Evolutionary conservation across 2,113 vertebrate species (phyloP).

Genomic region (Caranx ignobilis): DNA sequence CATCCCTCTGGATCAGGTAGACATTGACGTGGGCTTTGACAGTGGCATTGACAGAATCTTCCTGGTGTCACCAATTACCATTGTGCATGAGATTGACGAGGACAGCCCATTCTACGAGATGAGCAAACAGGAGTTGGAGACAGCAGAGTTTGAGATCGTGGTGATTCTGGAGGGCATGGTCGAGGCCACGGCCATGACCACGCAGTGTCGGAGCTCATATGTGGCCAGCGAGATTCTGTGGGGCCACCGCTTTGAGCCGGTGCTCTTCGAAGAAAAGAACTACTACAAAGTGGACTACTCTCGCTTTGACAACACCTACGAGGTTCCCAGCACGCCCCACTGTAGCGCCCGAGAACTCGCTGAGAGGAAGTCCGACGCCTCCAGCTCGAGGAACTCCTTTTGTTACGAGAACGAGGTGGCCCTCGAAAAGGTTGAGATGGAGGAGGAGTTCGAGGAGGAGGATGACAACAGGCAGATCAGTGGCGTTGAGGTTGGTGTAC

Average conservation of each 20-base stretch:
- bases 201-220: constrained; percentile 97
- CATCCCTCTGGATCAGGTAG: constrained; percentile 95
- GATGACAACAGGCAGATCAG: constrained; percentile 61
- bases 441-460: constrained; percentile 84
- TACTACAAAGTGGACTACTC: constrained; percentile 98
- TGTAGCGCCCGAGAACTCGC: constrained; percentile 96
- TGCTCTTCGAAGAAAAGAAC: constrained; percentile 96
- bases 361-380: constrained; percentile 90
- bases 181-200: constrained; percentile 97
- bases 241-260: constrained; percentile 96
- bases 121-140: constrained; percentile 93
- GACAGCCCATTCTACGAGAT: constrained; percentile 95
- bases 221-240: constrained; percentile 94
- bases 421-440: constrained; percentile 94
- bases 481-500: constrained; percentile 62
- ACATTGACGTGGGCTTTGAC: constrained; percentile 96
- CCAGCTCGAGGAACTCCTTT: constrained; percentile 92
- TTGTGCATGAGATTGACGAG: constrained; percentile 95
- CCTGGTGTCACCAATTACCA: constrained; percentile 94
- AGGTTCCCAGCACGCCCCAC: constrained; percentile 93
- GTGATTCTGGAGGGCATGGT: constrained; percentile 98
- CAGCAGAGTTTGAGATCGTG: constrained; percentile 95
- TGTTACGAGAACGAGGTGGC: constrained; percentile 99
- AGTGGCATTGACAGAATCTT: constrained; percentile 96
- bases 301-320: constrained; percentile 94